Conservation (phyloP, 2,888 invertebrate genomes). For the Latrodectus hesperus region DNA sequence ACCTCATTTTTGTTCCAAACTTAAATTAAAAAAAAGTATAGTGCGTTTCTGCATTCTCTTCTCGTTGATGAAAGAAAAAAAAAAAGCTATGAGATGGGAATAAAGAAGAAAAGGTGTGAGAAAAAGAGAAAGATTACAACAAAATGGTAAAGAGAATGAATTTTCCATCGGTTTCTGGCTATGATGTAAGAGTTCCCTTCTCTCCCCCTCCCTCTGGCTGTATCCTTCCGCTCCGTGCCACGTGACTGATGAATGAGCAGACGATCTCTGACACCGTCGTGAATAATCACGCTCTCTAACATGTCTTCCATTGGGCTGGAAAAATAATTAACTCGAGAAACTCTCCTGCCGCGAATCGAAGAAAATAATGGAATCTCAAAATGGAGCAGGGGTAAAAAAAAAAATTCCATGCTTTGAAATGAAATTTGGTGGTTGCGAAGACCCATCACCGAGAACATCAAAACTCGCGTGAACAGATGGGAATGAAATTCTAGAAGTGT, state of each 20-base stretch:
- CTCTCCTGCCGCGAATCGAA: conserved; percentile 55
- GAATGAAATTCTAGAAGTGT: no score
- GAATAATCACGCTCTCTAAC: conserved; percentile 68
- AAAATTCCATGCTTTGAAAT: conserved; percentile 27
- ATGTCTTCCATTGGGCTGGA: conserved; percentile 64
- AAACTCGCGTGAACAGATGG: neutral
- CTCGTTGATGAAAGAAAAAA: neutral
- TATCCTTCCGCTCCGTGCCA: conserved; percentile 57
- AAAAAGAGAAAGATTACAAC: conserved; percentile 28
- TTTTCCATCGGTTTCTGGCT: conserved; percentile 61
- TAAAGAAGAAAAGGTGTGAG: conserved; percentile 11
- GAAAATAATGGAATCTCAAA: conserved; percentile 67
- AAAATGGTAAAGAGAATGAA: conserved; percentile 41
- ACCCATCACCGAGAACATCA: conserved; percentile 7
- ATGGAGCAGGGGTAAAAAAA: conserved; percentile 35
- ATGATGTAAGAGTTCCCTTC: conserved; percentile 59
- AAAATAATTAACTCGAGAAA: conserved; percentile 68
- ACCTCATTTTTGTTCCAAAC: conserved; percentile 19
- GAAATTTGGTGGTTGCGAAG: conserved; percentile 43
- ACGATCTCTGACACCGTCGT: conserved; percentile 69
- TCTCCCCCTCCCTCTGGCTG: conserved; percentile 13
- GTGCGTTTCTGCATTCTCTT: neutral
- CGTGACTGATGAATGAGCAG: conserved; percentile 69
- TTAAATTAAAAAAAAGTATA: conserved; percentile 24
- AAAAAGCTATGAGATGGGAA: conserved; percentile 2